Conservation (phyloP, 2,113 vertebrate species). For the Phoenicopterus ruber region DNA sequence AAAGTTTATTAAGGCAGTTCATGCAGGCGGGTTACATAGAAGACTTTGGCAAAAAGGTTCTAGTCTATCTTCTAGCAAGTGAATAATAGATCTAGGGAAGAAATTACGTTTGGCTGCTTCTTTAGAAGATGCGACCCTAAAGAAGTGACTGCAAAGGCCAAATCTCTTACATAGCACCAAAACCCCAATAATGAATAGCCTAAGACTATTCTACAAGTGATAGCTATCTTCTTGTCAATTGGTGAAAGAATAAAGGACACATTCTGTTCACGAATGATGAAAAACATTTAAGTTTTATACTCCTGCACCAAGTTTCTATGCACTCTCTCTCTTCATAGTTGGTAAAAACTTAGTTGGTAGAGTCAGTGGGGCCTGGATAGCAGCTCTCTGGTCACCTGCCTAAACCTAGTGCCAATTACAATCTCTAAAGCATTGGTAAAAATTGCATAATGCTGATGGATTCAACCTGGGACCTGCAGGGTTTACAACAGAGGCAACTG, state of each 20-base stretch:
- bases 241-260: background rate
- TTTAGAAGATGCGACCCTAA: background rate
- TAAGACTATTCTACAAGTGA: background rate
- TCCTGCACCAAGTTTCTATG: background rate
- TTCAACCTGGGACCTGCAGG: background rate
- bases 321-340: accelerated
- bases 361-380: background rate
- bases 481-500: background rate
- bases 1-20: background rate
- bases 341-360: background rate
- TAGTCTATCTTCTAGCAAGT: background rate
- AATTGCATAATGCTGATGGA: background rate
- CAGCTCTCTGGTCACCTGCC: background rate
- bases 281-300: background rate
- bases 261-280: background rate
- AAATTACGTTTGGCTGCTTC: background rate
- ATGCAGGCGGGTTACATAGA: background rate
- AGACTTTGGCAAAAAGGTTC: background rate
- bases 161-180: background rate
- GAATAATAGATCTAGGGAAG: background rate
- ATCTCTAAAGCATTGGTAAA: background rate
- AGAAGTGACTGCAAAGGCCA: background rate
- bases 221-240: background rate
- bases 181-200: background rate
- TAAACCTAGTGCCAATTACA: background rate